Evolutionary conservation across 2,113 vertebrate species (phyloP), one percentile per base, ranked within the genome.

Genomic region (Centrocercus urophasianus): DNA sequence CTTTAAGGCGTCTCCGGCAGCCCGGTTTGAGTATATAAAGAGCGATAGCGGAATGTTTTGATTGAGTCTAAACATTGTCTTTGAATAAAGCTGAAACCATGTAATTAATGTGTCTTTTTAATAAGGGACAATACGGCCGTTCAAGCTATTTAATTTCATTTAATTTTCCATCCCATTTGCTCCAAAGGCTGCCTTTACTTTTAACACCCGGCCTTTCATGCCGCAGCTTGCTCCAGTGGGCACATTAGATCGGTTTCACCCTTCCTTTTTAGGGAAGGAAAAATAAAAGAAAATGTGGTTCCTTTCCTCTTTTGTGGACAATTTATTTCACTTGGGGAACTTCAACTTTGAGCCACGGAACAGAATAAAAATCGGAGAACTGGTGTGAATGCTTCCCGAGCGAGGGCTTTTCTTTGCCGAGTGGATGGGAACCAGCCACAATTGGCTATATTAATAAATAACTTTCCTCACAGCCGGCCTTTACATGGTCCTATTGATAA

Each of bases 91-190:
- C 98, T 98, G 97, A 98, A 98, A 98, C 98, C 98, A 98, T 99
- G 99, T 99, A 99, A 99, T 99, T 99, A 99, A 99, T 99, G 99
- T 99, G 98, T 98, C 98, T 98, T 98, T 98, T 98, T 98, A 98
- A 98, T 98, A 97, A 97, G 97, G 98, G 96, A 99, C 98, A 99
- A 99, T 99, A 98, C 97, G 95, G 97, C 97, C 98, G 98, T 99
- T 99, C 98, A 99, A 98, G 98, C 98, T 98, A 98, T 99, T 99
- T 99, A 98, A 99, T 99, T 99, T 99, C 98, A 99, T 99, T 99
- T 99, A 98, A 99, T 99, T 99, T 99, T 99, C 99, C 99, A 98
- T 99, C 99, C 98, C 99, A 99, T 99, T 99, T 98, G 98, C 98
- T 98, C 94, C 97, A 98, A 98, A 98, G 98, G 98, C 98, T 98